These are phyloP conservation scores for Meteorus sp. DNA, from an alignment of 1,140 invertebrate genomes.

Conservation along the genomic window DNA sequence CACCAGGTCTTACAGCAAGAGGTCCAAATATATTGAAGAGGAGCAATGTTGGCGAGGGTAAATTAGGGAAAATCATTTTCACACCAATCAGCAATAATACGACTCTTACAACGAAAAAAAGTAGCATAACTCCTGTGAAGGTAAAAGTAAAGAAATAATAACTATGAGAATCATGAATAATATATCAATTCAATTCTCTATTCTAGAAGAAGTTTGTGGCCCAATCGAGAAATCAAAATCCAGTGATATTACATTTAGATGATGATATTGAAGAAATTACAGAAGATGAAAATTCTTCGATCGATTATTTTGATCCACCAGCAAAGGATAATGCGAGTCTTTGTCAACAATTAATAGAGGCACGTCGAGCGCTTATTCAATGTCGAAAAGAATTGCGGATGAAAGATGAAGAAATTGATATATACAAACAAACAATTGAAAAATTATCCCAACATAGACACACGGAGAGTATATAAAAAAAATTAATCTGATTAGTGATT, in stretches of 20 bases:
- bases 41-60: slow-evolving; percentile 50
- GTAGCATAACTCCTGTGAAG: slow-evolving; percentile 22
- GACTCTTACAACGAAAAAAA: slow-evolving; percentile 34
- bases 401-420: slow-evolving; percentile 61
- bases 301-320: slow-evolving; percentile 37
- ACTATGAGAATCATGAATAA: slow-evolving; percentile 5
- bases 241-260: slow-evolving; percentile 47
- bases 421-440: slow-evolving; percentile 60
- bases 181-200: slow-evolving; percentile 22
- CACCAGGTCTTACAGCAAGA: slow-evolving; percentile 36
- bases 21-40: slow-evolving; percentile 55
- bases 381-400: slow-evolving; percentile 59
- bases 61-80: slow-evolving; percentile 48
- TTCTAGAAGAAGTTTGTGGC: slow-evolving; percentile 34
- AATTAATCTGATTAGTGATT: slow-evolving; percentile 30
- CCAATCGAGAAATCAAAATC: slow-evolving; percentile 37
- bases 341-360: slow-evolving; percentile 58
- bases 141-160: slow-evolving; percentile 11
- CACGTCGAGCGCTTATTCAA: slow-evolving; percentile 56
- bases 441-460: too few relatives aligned
- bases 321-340: slow-evolving; percentile 55
- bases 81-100: slow-evolving; percentile 34
- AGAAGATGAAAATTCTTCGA: slow-evolving; percentile 41
- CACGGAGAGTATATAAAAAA: slow-evolving; percentile 45
- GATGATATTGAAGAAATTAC: slow-evolving; percentile 53